Base-by-base conservation (phyloP, 2,113 vertebrate genomes). In the Eurystomus gularis region DNA sequence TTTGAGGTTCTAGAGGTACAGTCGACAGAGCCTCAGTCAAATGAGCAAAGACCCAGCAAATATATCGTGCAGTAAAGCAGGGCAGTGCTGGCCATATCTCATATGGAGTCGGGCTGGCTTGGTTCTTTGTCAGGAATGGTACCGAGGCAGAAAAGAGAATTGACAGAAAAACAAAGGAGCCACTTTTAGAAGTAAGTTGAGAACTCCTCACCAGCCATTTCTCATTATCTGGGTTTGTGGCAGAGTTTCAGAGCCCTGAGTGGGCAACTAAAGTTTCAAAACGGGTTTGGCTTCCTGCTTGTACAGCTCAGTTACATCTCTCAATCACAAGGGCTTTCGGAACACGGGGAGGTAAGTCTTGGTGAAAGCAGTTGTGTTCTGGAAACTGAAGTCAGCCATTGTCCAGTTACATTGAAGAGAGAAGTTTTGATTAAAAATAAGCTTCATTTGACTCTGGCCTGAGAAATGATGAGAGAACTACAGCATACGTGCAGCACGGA, bases 161-260 rank as follows among this genome's bases (percentile, higher is more conserved):
- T 85, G 82, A 88, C 7, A 44, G 71, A 20, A 77, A 72, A 86
- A 94, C 93, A 97, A 95, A 96, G 86, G 68, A 81, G 29, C 42
- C 42, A 58, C 92, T 95, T 88, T 40, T 6, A 7, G 79, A 82
- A 48, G 95, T 83, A 92, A 97, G 7, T 83, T 6, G 83, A 94
- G 95, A 70, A 40, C 82, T n/a, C 80, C 28, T 20, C 58, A 46
- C 51, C 55, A 83, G 86, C 66, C 66, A 17, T 88, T 95, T 88
- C 83, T 42, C 87, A 68, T 89, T 57, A 54, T 71, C 77, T 86
- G 80, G 3, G 10, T 61, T 90, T 31, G 28, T 40, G 79, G 62
- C 79, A 86, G 71, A 61, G 49, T 57, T 90, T 82, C 92, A 92
- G 92, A 88, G 94, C 69, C 54, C 72, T 8, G 8, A 58, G 60